Percentiles rank a stretch among this genome's conserved stretches.
Evolutionary conservation across 1,140 invertebrate genomes (phyloP).

Genomic region (Orius laevigatus): DNA sequence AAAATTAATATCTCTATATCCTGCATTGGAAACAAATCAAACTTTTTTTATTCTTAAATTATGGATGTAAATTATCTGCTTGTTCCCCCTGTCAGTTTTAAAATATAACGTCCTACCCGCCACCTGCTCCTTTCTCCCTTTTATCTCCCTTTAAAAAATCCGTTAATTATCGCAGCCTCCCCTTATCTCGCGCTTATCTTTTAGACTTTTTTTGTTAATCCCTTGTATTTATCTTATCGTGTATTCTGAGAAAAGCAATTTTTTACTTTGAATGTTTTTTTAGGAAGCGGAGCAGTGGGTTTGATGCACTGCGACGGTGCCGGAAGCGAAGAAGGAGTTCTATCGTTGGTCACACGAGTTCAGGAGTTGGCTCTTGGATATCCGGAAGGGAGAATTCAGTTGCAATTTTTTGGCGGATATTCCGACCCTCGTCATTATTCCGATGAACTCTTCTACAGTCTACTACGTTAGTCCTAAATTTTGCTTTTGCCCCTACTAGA

Average conservation of each 20-base stretch:
- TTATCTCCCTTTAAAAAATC: no score
- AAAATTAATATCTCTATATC: neutral
- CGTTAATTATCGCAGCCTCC: no score
- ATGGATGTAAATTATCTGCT: neutral
- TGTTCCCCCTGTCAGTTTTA: neutral
- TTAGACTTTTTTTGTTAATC: no score
- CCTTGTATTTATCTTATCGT: no score
- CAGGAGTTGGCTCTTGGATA: conserved; percentile 67
- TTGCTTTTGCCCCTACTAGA: neutral
- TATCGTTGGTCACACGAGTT: conserved; percentile 60
- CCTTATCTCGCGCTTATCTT: no score
- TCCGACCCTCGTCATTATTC: conserved; percentile 59
- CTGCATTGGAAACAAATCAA: no score
- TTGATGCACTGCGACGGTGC: conserved; percentile 79
- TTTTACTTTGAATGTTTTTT: conserved; percentile 13
- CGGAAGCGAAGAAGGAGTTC: conserved; percentile 63
- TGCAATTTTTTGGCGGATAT: conserved; percentile 81
- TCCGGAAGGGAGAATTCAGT: conserved; percentile 68
- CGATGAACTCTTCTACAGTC: conserved; percentile 75
- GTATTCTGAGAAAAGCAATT: no score
- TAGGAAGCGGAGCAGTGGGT: conserved; percentile 73
- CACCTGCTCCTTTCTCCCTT: neutral
- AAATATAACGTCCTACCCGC: neutral
- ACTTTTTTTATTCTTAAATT: no score
- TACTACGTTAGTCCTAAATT: conserved; percentile 58